These are phyloP conservation scores for Rhinogobius similis DNA, from an alignment of 2,113 vertebrate species.

Conservation along the genomic window DNA sequence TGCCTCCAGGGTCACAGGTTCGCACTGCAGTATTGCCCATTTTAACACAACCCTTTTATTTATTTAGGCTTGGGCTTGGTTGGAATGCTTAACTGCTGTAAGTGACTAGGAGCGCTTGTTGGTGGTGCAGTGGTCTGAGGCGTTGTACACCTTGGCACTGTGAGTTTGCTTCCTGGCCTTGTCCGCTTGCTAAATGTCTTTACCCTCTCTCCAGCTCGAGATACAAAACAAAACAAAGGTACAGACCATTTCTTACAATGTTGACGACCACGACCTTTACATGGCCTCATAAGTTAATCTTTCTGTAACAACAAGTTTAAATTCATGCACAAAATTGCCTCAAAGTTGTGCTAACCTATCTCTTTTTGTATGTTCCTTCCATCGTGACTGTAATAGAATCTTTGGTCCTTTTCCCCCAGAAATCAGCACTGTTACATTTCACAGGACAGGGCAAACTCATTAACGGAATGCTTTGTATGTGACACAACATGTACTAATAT, in stretches of 20 bases:
- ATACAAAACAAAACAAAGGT: no score
- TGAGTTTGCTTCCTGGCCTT: no score
- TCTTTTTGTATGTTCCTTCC: background rate
- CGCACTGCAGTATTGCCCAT: background rate
- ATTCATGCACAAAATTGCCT: no score
- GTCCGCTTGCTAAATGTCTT: no score
- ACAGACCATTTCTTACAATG: background rate
- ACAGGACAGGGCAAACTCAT: background rate
- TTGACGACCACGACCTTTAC: background rate
- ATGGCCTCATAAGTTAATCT: background rate
- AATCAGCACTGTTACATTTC: background rate
- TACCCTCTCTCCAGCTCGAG: no score
- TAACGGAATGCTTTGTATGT: background rate
- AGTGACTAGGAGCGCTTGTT: no score
- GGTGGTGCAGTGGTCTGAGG: no score
- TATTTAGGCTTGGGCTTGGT: slow-evolving; percentile 11
- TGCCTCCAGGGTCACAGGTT: background rate
- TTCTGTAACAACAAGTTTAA: background rate
- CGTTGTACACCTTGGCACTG: no score
- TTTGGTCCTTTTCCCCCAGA: background rate
- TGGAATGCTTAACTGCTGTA: no score
- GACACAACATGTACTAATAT: background rate
- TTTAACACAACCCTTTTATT: background rate
- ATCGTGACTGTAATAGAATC: background rate
- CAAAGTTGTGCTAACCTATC: no score